Evolutionary conservation across 2,888 invertebrate species (phyloP), one percentile per base, ranked within the genome.

Genomic region (Cantharis rufa): DNA sequence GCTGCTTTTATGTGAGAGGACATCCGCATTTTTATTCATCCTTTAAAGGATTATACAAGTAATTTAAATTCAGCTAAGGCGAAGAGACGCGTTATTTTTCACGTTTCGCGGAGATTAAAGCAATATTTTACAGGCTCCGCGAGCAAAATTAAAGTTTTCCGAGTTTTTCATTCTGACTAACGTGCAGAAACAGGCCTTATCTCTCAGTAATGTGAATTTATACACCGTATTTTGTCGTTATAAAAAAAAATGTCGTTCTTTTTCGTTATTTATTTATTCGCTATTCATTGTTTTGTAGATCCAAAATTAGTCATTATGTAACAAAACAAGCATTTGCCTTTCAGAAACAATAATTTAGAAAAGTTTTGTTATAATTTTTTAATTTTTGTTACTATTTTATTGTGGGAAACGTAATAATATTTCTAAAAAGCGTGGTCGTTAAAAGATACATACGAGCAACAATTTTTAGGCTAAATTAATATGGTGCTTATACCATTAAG

Each of bases 61-160:
- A 87, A 87, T 88, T 88, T 88, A 87, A 87, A 87, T 87, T 86
- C 87, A 87, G 86, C 87, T 87, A 88, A 87, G 87, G 87, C 86
- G 86, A 86, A 84, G 85, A 85, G 86, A 85, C 86, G 84, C 82
- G 85, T 85, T 86, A 85, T 86, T 86, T 87, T 86, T 85, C 86
- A 84, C 86, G 86, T 87, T 87, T 86, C 82, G 82, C 86, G 83
- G 86, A 88, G 88, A 88, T 88, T 88, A 88, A 88, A 88, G 88
- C 87, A 86, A 88, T 88, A 88, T 88, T 88, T 88, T 86, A 88
- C 86, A 82, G 80, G 82, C 80, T 82, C 79, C 82, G 81, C 82
- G 78, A 76, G 82, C 80, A 80, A 87, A 87, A 88, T 88, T 87
- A 88, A 88, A 88, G 87, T 88, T 88, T 86, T 84, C 85, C 82